Base-by-base conservation (phyloP, 2,888 invertebrate species). In the Mythimna loreyi region DNA sequence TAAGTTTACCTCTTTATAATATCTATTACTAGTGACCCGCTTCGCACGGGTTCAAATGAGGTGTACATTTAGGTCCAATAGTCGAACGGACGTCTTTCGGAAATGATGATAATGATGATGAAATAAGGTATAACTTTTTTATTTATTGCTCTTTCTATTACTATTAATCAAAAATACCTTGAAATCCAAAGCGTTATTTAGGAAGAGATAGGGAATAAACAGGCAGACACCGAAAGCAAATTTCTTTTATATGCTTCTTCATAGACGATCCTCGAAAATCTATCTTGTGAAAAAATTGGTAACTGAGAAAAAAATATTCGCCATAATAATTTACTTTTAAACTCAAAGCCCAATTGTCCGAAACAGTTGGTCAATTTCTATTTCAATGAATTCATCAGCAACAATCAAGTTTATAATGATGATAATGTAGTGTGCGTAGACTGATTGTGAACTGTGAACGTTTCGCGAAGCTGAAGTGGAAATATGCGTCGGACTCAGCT, bases 311-410 rank as follows among this genome's bases (percentile, higher is more conserved):
- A 45, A 19, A 19, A n/a, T 25, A 45, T 60, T 68, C 8, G 11
- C 25, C 30, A 11, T 28, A 23, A 53, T 1, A 53, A 36, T 49
- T 47, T 57, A 36, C 21, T 43, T n/a, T 23, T 0, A 52, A 30
- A 25, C 30, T 49, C 25, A 43, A 21, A 61, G 25, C 11, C 73
- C 71, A 83, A 87, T 86, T 85, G 84, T 78, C 74, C 60, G 55
- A 79, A 83, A 83, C 86, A 87, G 83, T 77, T 88, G 89, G 85
- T 87, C 84, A 88, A 89, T 84, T 87, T 85, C 66, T 83, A 87
- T 89, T 89, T 90, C 89, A 91, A 89, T 88, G 86, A 87, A 90
- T 91, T 89, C 87, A 91, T 91, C 87, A 90, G 78, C 63, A 70
- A 66, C 86, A 87, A 89, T 87, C 85, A 87, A 85, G 83, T 85